A percentile compares a stretch with the other conserved stretches of the same genome.
These are phyloP conservation scores for Mythimna impura DNA, from an alignment of 2,888 invertebrate genomes.

Conservation along the genomic window DNA sequence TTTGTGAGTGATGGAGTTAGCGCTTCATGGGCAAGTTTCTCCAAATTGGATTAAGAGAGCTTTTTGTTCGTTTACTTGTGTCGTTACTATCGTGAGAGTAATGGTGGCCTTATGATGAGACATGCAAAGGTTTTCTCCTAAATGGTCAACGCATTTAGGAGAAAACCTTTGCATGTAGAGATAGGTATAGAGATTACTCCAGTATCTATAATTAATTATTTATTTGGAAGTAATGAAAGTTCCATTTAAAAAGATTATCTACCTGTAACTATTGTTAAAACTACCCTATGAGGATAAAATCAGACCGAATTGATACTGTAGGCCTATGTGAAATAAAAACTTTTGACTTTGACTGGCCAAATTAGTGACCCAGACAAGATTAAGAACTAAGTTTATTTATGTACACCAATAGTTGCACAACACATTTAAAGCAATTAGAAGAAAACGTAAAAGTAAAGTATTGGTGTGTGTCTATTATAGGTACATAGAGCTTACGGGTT, in stretches of 20 bases:
- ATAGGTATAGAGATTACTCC: no score
- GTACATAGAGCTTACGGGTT: no score
- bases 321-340: no score
- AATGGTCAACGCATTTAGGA: no score
- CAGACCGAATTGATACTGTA: neutral
- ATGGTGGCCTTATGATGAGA: neutral
- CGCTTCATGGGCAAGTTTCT: conserved; percentile 15
- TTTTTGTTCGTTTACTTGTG: conserved; percentile 27
- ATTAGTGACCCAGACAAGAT: conserved; percentile 19
- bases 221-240: conserved; percentile 9
- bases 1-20: conserved; percentile 36
- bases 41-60: conserved; percentile 25
- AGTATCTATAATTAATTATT: no score
- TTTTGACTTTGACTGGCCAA: no score
- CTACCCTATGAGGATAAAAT: neutral
- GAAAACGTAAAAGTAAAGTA: no score
- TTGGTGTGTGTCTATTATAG: no score
- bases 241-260: conserved; percentile 4
- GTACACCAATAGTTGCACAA: no score
- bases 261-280: neutral
- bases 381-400: neutral
- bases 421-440: no score
- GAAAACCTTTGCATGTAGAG: no score
- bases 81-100: conserved; percentile 7
- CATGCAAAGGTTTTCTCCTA: neutral